Evolutionary conservation across 2,888 invertebrate genomes (phyloP), one percentile per base, ranked within the genome.

Genomic region (Acleris laterana): DNA sequence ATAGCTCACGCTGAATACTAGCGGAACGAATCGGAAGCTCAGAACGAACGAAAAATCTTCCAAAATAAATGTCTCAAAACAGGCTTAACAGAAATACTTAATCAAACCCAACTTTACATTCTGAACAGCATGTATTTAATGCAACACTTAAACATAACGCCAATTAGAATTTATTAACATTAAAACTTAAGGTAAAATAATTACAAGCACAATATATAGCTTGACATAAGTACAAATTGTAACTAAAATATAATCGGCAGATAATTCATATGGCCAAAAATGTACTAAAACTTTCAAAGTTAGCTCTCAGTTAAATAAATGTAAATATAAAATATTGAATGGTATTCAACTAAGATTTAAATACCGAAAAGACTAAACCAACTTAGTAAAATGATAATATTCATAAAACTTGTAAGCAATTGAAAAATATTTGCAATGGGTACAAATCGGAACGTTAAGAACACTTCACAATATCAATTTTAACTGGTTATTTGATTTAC

Each of bases 51-150:
- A 88, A 79, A 81, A 88, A 83, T 92, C 93, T 92, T 93, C 93
- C 93, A 93, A 93, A 93, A 93, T 92, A 93, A 93, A 93, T 90
- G 91, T 84, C 73, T 77, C 72, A 81, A 84, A 88, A 78, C 71
- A 78, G 79, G 78, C 78, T 79, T 83, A 84, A 75, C 70, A 77
- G 82, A 84, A 81, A 83, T 75, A 77, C 74, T 71, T 68, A 68
- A 65, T 63, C 65, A 83, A 85, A 84, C 77, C 78, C 80, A 77
- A 77, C 73, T 70, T 69, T 71, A 68, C 71, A 78, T 81, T 87
- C 76, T 81, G 77, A 84, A 90, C 88, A 88, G 85, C 79, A 79
- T 89, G 85, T 88, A 87, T 83, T 92, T 88, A 82, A 88, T 87
- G 81, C 82, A 89, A 88, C 86, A 86, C 85, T 88, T 86, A 87